Conservation (phyloP, 2,113 vertebrate species). For the Varanus salvator region DNA sequence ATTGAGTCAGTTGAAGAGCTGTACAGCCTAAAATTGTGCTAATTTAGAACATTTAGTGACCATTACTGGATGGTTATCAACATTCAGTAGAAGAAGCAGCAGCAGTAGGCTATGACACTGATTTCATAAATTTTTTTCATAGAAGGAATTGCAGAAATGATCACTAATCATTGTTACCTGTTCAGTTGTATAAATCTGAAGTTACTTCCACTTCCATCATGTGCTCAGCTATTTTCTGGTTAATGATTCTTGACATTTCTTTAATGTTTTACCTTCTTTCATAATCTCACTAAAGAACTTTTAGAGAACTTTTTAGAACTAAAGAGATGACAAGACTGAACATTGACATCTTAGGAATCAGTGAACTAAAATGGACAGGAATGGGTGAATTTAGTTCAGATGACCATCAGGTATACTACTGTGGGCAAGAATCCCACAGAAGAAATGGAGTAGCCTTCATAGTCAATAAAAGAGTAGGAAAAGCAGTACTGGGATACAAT, state of each 20-base stretch:
- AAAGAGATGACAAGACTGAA: too few relatives aligned
- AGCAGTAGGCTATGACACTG: not conserved
- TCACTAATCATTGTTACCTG: conserved; percentile 13
- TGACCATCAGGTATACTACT: too few relatives aligned
- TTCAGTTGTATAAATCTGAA: not conserved
- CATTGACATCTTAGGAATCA: too few relatives aligned
- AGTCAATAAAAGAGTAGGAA: too few relatives aligned
- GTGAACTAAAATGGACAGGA: too few relatives aligned
- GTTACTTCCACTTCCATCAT: not conserved
- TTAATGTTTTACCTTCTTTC: not conserved
- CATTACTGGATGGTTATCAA: not conserved
- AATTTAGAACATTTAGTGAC: conserved; percentile 26
- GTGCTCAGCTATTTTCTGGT: not conserved
- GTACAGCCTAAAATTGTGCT: not conserved
- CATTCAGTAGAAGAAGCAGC: not conserved
- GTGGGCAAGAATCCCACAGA: too few relatives aligned
- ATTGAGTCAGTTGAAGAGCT: conserved; percentile 2
- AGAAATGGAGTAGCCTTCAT: too few relatives aligned
- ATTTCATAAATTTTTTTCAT: not conserved
- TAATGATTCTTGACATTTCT: not conserved
- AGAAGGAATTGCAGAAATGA: not conserved
- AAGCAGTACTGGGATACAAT: too few relatives aligned
- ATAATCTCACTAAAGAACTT: not conserved
- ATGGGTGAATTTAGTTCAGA: too few relatives aligned
- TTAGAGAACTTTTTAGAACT: too few relatives aligned